These are phyloP conservation scores for Butorides virescens DNA, from an alignment of 2,113 vertebrate species.

Conservation along the genomic window DNA sequence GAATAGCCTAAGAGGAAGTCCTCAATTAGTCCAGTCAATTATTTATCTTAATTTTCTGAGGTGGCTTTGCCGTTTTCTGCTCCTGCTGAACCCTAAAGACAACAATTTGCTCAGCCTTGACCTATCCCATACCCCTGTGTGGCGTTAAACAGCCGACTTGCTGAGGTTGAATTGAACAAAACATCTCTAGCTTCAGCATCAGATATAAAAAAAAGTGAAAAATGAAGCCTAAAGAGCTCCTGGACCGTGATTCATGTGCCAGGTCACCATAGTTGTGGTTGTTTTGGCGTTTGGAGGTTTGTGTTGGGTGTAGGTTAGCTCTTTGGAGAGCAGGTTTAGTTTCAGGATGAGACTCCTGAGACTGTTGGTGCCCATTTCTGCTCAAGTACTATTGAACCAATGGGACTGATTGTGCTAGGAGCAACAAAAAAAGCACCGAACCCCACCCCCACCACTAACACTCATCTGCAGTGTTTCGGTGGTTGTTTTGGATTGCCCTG, in stretches of 20 bases:
- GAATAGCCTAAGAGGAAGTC: background rate
- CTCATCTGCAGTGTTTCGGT: background rate
- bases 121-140: background rate
- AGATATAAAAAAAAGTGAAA: background rate
- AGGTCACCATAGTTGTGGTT: accelerated
- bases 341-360: background rate
- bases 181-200: background rate
- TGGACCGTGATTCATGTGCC: background rate
- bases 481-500: background rate
- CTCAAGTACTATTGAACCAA: background rate
- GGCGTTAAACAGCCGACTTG: background rate
- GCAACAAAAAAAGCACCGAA: background rate
- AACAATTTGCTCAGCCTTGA: background rate
- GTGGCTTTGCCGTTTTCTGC: background rate
- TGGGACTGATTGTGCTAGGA: background rate
- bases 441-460: accelerated
- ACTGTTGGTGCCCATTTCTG: background rate
- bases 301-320: background rate
- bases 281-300: background rate
- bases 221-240: background rate
- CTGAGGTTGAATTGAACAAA: background rate
- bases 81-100: background rate
- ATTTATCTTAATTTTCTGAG: conserved; percentile 2
- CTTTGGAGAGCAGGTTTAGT: background rate
- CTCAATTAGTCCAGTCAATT: background rate